phyloP scores from a whole-genome alignment of 2,888 invertebrate species.

The Rhagonycha lutea region DNA sequence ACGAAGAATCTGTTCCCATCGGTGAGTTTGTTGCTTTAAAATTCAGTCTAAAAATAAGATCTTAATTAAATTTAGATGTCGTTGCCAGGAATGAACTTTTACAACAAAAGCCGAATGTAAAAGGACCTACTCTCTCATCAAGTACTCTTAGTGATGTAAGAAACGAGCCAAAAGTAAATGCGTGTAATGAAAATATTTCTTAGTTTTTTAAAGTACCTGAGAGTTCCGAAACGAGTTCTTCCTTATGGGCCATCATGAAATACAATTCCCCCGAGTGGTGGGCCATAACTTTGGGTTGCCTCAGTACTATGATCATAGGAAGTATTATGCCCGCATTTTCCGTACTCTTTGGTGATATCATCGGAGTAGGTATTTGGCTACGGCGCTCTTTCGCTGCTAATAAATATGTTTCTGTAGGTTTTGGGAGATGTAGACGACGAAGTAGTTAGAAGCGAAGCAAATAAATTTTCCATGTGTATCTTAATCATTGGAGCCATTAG shows the following conservation, averaged over 20 bases:
- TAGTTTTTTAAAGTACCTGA: not conserved
- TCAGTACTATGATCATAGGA: constrained; percentile 67
- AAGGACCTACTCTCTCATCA: not conserved
- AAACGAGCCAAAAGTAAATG: fast-evolving
- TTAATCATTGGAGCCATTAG: constrained; percentile 67
- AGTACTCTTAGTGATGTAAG: not conserved
- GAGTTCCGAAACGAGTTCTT: not conserved
- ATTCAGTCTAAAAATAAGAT: not conserved
- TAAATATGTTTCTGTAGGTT: constrained; percentile 48
- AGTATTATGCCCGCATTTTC: constrained; percentile 74
- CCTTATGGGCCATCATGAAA: constrained; percentile 56
- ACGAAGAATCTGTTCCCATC: not conserved
- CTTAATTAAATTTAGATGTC: not conserved
- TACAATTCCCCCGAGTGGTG: constrained; percentile 73
- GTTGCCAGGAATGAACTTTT: not conserved
- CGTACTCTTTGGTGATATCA: constrained; percentile 71
- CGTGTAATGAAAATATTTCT: not conserved
- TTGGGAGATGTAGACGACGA: constrained; percentile 57
- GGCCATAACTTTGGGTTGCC: constrained; percentile 64
- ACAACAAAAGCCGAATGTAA: not conserved
- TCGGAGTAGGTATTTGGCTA: constrained; percentile 59
- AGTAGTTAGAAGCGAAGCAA: constrained; percentile 61
- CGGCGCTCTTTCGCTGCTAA: not conserved
- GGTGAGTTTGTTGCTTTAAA: not conserved
- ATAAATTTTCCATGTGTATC: constrained; percentile 67